A percentile compares a stretch with the other conserved stretches of the same genome.
phyloP scores from a whole-genome alignment of 1,140 invertebrate species.

The Scaptomyza hsui region DNA sequence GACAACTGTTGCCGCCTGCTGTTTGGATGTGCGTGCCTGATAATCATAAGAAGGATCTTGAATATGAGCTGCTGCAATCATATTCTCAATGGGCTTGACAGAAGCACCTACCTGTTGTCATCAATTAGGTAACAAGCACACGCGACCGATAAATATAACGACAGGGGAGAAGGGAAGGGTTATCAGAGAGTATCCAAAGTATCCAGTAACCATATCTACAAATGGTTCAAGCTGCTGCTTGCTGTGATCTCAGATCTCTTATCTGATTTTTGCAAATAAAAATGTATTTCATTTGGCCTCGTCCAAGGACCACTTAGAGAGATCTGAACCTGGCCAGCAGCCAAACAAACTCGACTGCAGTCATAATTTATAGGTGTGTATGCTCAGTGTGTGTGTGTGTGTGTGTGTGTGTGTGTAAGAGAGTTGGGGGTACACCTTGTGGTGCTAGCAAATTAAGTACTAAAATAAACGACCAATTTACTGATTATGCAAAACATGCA shows the following conservation, averaged over 20 bases:
- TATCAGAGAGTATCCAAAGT: constrained; percentile 12
- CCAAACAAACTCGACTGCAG: constrained; percentile 26
- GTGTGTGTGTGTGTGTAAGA: not conserved
- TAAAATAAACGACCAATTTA: constrained; percentile 80
- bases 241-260: constrained; percentile 61
- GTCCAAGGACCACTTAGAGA: constrained; percentile 16
- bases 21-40: constrained; percentile 57
- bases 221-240: constrained; percentile 40
- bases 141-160: constrained; percentile 80
- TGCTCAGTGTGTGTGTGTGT: constrained; percentile 9
- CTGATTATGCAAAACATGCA: constrained; percentile 82
- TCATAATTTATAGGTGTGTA: constrained; percentile 69
- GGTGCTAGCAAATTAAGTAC: constrained; percentile 72
- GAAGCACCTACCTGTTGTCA: constrained; percentile 83
- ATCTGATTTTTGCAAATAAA: constrained; percentile 77
- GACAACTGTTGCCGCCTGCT: constrained; percentile 48
- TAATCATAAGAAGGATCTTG: constrained; percentile 55
- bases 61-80: constrained; percentile 37
- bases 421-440: constrained; percentile 30
- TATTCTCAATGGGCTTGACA: constrained; percentile 56
- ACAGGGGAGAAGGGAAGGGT: not conserved
- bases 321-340: not conserved
- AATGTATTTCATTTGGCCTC: constrained; percentile 68
- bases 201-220: constrained; percentile 46
- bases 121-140: constrained; percentile 84